Evolutionary conservation across 2,888 invertebrate genomes (phyloP), one percentile per base, ranked within the genome.

Genomic region (Trisateles emortualis): DNA sequence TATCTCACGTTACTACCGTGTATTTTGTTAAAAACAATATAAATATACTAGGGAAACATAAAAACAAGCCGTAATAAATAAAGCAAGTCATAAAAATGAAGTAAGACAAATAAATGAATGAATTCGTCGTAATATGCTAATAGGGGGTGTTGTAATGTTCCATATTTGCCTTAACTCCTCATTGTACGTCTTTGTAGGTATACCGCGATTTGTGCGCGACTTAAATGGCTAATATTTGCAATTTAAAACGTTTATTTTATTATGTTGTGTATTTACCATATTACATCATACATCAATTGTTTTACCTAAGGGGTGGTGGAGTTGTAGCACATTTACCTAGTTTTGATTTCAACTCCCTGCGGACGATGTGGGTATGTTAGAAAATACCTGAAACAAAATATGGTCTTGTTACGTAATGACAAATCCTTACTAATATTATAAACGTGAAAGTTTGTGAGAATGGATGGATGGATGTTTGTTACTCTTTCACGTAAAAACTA

Each of bases 31-130:
- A 47, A 33, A 33, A 24, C 32, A 33, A 40, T 1, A 22, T 8
- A 3, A n/a, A 10, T 5, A 22, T 50, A 50, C 38, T 40, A 51
- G 39, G 44, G 6, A 17, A 45, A 11, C 44, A 51, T 45, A 40
- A 51, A 51, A n/a, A 45, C 26, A 30, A 39, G 33, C 39, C 17
- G 45, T 41, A 22, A 52, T 41, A 51, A 39, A 44, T 24, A 52
- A 46, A 52, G 29, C 19, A 10, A 5, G 35, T 35, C 19, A 46
- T 52, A 52, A 44, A 52, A 51, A 39, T 39, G 38, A 32, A 39
- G 39, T 51, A 44, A 44, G 44, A 33, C 39, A 51, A 46, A 46
- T 52, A 52, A 46, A 46, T 46, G 33, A 46, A 41, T 41, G 41
- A 41, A 51, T 36, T 36, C 14, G 26, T 35, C 26, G 40, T 46